These are phyloP conservation scores for Emys orbicularis DNA, from an alignment of 2,797 vertebrate species.

Conservation along the genomic window DNA sequence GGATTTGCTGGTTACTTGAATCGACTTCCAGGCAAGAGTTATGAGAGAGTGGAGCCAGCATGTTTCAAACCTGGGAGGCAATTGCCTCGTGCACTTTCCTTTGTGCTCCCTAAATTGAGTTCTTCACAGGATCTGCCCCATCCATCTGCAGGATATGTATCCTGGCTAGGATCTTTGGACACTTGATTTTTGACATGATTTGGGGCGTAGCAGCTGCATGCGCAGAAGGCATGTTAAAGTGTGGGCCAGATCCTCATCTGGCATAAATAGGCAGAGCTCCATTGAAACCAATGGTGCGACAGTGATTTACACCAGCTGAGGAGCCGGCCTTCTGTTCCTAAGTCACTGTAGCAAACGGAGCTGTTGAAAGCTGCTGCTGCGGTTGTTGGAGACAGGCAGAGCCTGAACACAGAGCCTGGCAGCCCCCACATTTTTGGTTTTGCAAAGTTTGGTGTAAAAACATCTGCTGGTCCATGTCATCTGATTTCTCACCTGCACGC, in stretches of 20 bases:
- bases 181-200: neutral
- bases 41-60: neutral
- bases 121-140: conserved; percentile 1
- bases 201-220: neutral
- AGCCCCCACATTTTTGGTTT: neutral
- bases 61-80: neutral
- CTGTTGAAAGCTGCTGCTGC: neutral
- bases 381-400: neutral
- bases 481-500: neutral
- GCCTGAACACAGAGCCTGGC: neutral
- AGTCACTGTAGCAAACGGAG: neutral
- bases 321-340: neutral
- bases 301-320: neutral
- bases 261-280: neutral
- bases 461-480: neutral
- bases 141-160: neutral
- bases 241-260: neutral
- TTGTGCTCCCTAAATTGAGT: neutral
- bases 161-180: neutral
- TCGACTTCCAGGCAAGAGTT: neutral
- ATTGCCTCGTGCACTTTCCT: neutral
- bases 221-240: neutral
- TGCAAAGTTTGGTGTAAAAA: neutral
- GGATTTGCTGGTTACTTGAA: neutral
- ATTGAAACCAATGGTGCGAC: neutral